Evolutionary conservation across 2,113 vertebrate species (phyloP).

Genomic region (Macquaria ambigua): DNA sequence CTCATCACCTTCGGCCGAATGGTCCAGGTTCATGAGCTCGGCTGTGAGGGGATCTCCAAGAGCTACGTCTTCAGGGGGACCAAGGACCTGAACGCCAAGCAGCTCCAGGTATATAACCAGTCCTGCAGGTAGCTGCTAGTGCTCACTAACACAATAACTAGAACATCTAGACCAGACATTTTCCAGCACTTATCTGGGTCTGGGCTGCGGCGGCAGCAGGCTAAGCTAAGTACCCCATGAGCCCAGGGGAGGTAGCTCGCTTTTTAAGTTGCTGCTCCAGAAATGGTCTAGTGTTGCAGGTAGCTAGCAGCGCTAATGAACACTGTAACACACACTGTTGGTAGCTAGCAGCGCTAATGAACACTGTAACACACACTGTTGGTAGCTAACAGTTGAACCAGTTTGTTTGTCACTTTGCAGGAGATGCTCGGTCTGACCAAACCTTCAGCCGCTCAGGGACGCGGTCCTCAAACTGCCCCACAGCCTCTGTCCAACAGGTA

Average conservation of each 20-base stretch:
- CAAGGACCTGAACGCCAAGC: slow-evolving; percentile 95
- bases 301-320: neutral
- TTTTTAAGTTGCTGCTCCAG: too few relatives aligned
- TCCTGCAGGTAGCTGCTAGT: neutral
- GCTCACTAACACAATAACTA: neutral
- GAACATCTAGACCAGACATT: neutral
- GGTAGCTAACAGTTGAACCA: neutral
- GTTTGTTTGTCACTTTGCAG: slow-evolving; percentile 77
- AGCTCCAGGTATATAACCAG: slow-evolving; percentile 89
- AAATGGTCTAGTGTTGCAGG: too few relatives aligned
- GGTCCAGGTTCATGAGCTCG: slow-evolving; percentile 98
- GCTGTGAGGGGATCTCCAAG: slow-evolving; percentile 98
- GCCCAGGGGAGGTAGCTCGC: too few relatives aligned
- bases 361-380: too few relatives aligned
- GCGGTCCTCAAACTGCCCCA: slow-evolving; percentile 89
- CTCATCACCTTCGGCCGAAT: slow-evolving; percentile 98
- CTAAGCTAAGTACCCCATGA: neutral
- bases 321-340: too few relatives aligned
- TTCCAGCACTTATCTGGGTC: neutral
- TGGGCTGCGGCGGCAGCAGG: neutral
- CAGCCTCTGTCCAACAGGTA: slow-evolving; percentile 95
- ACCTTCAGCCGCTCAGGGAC: slow-evolving; percentile 88
- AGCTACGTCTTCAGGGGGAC: slow-evolving; percentile 98
- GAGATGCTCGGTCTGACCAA: slow-evolving; percentile 97
- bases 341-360: neutral